A percentile compares a stretch with the other conserved stretches of the same genome.
These are phyloP conservation scores for Sorex araneus DNA, from an alignment of 2,113 vertebrate species.

Conservation along the genomic window DNA sequence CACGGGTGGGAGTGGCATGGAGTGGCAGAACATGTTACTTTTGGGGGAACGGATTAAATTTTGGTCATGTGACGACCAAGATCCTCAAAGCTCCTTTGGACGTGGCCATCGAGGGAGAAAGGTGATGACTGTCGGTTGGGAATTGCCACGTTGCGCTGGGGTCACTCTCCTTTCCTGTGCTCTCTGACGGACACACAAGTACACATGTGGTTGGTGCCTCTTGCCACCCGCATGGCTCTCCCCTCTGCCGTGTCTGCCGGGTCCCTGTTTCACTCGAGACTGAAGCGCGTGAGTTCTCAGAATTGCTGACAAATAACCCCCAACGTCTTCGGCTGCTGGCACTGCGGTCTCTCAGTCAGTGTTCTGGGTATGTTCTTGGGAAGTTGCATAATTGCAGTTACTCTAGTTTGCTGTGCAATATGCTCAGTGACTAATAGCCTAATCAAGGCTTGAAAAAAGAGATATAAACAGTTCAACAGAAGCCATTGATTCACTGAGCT, in stretches of 20 bases:
- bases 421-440: conserved; percentile 86
- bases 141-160: background rate
- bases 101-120: background rate
- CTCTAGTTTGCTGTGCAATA: conserved; percentile 79
- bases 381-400: conserved; percentile 83
- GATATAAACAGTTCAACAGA: conserved; percentile 84
- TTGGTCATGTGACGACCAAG: too few species aligned
- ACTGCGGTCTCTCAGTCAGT: conserved; percentile 67
- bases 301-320: conserved; percentile 62
- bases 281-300: conserved; percentile 29
- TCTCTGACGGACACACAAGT: background rate
- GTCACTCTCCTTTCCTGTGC: background rate
- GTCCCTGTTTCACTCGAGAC: conserved; percentile 58
- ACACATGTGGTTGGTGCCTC: background rate
- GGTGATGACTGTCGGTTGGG: background rate
- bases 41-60: too few species aligned
- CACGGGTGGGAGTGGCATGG: background rate
- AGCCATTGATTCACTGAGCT: conserved; percentile 83
- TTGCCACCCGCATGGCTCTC: background rate
- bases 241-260: background rate
- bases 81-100: background rate
- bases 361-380: conserved; percentile 53
- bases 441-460: conserved; percentile 86
- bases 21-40: background rate
- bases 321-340: conserved; percentile 53